phyloP scores from a whole-genome alignment of 1,140 invertebrate species.

The Sminthurinus signatus region DNA sequence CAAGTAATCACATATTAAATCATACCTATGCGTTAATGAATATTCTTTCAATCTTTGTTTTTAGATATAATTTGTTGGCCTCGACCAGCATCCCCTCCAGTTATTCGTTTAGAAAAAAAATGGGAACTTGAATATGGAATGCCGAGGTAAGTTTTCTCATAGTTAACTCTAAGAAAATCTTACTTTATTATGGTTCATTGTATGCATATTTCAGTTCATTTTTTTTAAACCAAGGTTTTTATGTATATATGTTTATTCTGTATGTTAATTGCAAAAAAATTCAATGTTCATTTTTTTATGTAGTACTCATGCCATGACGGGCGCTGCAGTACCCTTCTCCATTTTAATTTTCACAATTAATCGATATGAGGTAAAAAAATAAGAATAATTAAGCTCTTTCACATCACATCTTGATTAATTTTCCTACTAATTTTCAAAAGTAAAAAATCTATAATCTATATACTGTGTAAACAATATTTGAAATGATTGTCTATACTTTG shows the following conservation, averaged over 20 bases:
- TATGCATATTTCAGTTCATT: neutral
- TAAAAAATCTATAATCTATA: no score
- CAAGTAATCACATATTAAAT: no score
- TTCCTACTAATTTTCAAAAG: neutral
- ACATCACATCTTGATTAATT: constrained; percentile 3
- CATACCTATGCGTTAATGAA: neutral
- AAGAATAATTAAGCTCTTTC: neutral
- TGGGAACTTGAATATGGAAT: constrained; percentile 86
- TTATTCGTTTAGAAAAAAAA: constrained; percentile 71
- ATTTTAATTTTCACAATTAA: constrained; percentile 69
- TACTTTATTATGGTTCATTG: neutral
- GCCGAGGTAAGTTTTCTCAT: constrained; percentile 50
- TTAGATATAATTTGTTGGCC: constrained; percentile 73
- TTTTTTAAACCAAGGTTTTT: no score
- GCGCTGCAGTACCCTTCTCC: constrained; percentile 75
- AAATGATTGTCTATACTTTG: neutral
- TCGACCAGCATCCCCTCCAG: constrained; percentile 71
- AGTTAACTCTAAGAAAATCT: neutral
- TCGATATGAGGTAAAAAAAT: constrained; percentile 61
- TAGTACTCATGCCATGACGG: constrained; percentile 86
- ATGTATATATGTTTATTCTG: neutral
- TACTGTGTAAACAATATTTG: neutral
- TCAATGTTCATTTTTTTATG: constrained; percentile 5
- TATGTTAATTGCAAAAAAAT: neutral
- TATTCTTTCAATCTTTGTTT: neutral